Conservation (phyloP, 2,888 invertebrate genomes). For the Synanthedon myopaeformis region DNA sequence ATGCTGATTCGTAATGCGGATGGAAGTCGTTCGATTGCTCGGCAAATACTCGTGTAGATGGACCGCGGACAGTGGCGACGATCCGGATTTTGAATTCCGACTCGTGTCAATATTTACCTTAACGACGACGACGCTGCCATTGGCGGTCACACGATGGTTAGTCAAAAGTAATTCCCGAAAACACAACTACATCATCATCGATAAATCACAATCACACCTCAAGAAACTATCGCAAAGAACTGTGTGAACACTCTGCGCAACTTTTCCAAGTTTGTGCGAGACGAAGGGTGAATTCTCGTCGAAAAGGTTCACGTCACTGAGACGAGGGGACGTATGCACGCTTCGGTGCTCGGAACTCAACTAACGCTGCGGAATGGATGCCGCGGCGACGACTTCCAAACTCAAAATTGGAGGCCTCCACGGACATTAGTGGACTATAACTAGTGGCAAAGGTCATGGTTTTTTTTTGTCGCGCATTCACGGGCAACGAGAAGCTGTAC, state of each 20-base stretch:
- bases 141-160: constrained; percentile 17
- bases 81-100: constrained; percentile 15
- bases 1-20: constrained; percentile 20
- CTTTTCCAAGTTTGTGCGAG: constrained; percentile 18
- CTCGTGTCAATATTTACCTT: constrained; percentile 55
- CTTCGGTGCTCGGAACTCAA: constrained; percentile 43
- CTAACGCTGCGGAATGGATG: constrained; percentile 18
- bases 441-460: constrained; percentile 53
- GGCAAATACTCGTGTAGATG: constrained; percentile 4
- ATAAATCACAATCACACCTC: background rate
- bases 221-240: constrained; percentile 8
- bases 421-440: constrained; percentile 37
- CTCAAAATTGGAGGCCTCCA: constrained; percentile 49
- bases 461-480: constrained; percentile 15
- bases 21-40: constrained; percentile 8
- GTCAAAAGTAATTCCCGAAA: constrained; percentile 28
- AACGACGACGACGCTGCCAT: constrained; percentile 26
- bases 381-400: constrained; percentile 33
- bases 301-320: background rate
- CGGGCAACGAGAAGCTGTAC: background rate
- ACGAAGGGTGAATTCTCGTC: constrained; percentile 12
- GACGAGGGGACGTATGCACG: constrained; percentile 30
- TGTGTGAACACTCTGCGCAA: constrained; percentile 9
- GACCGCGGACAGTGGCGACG: constrained; percentile 10
- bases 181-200: constrained; percentile 27